Base-by-base conservation (phyloP, 2,888 invertebrate genomes). In the Blastobasis lacticolella region DNA sequence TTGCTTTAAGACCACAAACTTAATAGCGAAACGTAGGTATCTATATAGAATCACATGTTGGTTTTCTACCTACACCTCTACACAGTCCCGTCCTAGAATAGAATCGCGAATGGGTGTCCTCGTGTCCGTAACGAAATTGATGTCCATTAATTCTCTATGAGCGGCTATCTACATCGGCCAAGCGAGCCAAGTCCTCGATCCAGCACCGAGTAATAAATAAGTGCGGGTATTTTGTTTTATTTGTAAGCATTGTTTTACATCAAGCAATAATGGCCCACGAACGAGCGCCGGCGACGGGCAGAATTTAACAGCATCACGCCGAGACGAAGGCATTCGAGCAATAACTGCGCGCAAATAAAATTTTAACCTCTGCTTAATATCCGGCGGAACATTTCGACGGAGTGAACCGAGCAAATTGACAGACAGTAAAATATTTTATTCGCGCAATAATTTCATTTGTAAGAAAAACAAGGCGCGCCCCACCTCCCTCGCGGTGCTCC, bases 381-480 rank as follows among this genome's bases (percentile, higher is more conserved):
- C 86, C 71, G 66, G 62, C 72, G 73, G 71, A 75, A 74, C 73
- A 71, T 74, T 78, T 74, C 75, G 64, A 69, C 75, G 67, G 63
- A 71, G 64, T 66, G 73, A 73, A 76, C 75, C 74, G 45, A 71
- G 67, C 73, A 80, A 87, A 88, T 86, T 84, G 88, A 86, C 88
- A 85, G 88, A 80, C 86, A 78, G 78, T 88, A 85, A 88, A 88
- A 86, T 87, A 87, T 88, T 88, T 88, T 86, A 88, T 81, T 75
- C 79, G 64, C 63, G 75, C 77, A 80, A 84, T 88, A 87, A 88
- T 84, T 87, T 85, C 75, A 83, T 87, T 86, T 84, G 78, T 69
- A 78, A 80, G 84, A 85, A 88, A 85, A 85, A 86, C 86, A 83
- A 79, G 68, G 64, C 65, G 66, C 59, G 62, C 53, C 55, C 57